Percentiles rank a stretch among this genome's conserved stretches.
These are phyloP conservation scores for Bradysia coprophila DNA, from an alignment of 1,140 invertebrate genomes.

Conservation along the genomic window DNA sequence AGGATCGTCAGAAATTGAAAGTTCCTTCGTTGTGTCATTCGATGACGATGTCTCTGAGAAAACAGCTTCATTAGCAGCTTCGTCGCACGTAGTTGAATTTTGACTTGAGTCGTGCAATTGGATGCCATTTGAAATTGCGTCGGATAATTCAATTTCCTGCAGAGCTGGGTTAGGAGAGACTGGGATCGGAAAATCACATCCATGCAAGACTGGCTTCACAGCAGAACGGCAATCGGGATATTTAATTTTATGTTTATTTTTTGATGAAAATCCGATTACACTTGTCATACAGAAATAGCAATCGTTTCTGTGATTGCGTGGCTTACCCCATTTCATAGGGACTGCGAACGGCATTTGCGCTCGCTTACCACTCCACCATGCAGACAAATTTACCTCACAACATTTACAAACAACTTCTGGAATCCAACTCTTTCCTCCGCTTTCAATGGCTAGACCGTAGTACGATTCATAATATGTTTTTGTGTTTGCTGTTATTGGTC, in stretches of 20 bases:
- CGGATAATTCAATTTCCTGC: neutral
- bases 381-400: no score
- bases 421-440: no score
- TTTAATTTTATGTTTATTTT: conserved; percentile 3
- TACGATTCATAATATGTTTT: no score
- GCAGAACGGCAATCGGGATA: conserved; percentile 1
- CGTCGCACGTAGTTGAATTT: no score
- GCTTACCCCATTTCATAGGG: conserved; percentile 6
- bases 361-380: no score
- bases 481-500: no score
- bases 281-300: conserved; percentile 6
- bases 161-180: neutral
- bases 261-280: no score
- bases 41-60: neutral
- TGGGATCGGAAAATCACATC: neutral
- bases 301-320: conserved; percentile 4
- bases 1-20: neutral
- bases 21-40: neutral
- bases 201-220: neutral
- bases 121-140: no score
- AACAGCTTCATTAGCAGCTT: no score
- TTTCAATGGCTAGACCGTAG: no score
- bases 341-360: conserved; percentile 5
- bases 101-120: no score
- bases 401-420: no score